Conservation (phyloP, 2,888 invertebrate genomes). For the Euclidia mi region DNA sequence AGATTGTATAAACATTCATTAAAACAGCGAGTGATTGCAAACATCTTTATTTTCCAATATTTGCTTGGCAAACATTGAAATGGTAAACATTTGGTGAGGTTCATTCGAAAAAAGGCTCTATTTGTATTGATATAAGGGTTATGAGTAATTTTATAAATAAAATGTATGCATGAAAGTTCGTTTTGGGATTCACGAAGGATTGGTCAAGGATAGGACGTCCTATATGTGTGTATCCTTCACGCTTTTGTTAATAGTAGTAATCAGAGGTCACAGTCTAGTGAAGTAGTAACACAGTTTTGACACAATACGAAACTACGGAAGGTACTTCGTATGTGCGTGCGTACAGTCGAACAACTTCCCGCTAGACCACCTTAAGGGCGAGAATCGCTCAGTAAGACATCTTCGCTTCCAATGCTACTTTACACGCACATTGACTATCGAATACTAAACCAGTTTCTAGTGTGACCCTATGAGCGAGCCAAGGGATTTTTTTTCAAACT, state of each 20-base stretch:
- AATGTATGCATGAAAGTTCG: slow-evolving; percentile 32
- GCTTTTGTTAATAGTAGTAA: slow-evolving; percentile 1
- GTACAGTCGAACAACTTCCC: too few relatives aligned
- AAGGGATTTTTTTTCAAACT: too few relatives aligned
- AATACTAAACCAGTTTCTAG: too few relatives aligned
- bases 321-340: too few relatives aligned
- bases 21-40: slow-evolving; percentile 59
- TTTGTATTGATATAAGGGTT: background rate
- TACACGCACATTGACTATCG: too few relatives aligned
- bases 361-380: too few relatives aligned
- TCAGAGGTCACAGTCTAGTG: background rate
- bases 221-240: slow-evolving; percentile 30
- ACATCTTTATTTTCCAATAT: slow-evolving; percentile 62
- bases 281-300: too few relatives aligned
- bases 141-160: slow-evolving; percentile 13
- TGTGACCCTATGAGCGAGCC: too few relatives aligned
- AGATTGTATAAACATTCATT: slow-evolving; percentile 59
- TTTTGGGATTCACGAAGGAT: slow-evolving; percentile 40
- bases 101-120: slow-evolving; percentile 29
- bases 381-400: too few relatives aligned
- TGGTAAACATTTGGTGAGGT: slow-evolving; percentile 26
- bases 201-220: slow-evolving; percentile 42
- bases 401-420: too few relatives aligned
- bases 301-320: too few relatives aligned
- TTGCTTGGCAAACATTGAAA: slow-evolving; percentile 44